Evolutionary conservation across 2,113 vertebrate species (phyloP).

Genomic region (Procavia capensis): DNA sequence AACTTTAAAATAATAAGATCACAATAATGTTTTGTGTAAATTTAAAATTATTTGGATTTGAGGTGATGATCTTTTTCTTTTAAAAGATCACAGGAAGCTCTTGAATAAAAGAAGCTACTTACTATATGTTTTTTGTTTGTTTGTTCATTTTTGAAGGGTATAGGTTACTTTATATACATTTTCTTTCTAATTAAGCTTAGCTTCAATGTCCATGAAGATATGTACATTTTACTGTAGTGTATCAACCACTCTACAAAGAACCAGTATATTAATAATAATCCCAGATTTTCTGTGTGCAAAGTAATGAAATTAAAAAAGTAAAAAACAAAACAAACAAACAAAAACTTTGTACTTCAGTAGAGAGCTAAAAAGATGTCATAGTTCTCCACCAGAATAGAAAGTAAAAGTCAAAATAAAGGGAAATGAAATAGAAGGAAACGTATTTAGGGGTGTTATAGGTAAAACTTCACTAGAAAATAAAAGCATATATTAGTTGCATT

Average conservation of each 20-base stretch:
- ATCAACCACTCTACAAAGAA: not conserved
- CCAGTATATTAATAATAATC: not conserved
- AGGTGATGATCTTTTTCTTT: not conserved
- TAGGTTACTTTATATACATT: not conserved
- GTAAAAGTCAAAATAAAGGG: not conserved
- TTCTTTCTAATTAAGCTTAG: constrained; percentile 1
- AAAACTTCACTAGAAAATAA: not conserved
- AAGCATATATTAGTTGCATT: not conserved
- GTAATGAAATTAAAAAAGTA: not conserved
- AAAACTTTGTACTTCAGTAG: not conserved
- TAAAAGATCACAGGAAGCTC: not conserved
- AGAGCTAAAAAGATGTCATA: not conserved
- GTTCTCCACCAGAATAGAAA: not conserved
- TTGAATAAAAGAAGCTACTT: not conserved
- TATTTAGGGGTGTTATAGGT: not conserved
- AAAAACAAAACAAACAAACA: not conserved
- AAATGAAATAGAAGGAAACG: not conserved
- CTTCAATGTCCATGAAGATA: not conserved
- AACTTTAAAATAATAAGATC: not conserved
- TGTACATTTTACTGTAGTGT: not conserved
- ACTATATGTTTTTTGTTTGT: not conserved
- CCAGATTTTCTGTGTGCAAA: not conserved
- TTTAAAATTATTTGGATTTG: constrained; percentile 1
- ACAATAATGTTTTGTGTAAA: not conserved
- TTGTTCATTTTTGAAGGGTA: too few relatives aligned